phyloP scores from a whole-genome alignment of 2,797 vertebrate genomes.

The Channa striata region DNA sequence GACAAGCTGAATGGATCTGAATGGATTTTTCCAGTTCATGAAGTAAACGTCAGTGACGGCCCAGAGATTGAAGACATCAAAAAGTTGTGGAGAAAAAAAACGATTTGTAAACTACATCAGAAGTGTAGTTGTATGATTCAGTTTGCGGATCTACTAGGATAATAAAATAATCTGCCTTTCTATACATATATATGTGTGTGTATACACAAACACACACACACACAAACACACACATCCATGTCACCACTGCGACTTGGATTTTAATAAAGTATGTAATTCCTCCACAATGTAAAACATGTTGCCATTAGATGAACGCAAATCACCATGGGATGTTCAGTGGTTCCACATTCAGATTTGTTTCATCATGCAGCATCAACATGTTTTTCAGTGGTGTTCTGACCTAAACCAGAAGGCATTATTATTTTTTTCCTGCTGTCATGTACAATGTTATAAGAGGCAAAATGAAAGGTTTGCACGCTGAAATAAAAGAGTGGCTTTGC shows the following conservation, averaged over 20 bases:
- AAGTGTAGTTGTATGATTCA: conserved; percentile 22
- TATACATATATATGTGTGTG: too few species aligned
- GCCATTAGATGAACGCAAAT: conserved; percentile 38
- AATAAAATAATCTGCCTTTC: conserved; percentile 62
- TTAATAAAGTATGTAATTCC: conserved; percentile 23
- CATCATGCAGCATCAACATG: conserved; percentile 42
- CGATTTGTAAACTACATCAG: conserved; percentile 22
- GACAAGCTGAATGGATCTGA: conserved; percentile 67
- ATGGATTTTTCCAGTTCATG: conserved; percentile 78
- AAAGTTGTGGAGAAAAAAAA: conserved; percentile 12
- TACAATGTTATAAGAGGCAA: conserved; percentile 37
- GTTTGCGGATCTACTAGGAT: conserved; percentile 21
- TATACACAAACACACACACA: too few species aligned
- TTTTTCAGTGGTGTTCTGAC: conserved; percentile 46
- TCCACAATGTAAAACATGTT: conserved; percentile 62
- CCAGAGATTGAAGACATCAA: conserved; percentile 46
- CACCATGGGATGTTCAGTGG: conserved; percentile 48
- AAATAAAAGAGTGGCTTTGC: conserved; percentile 56
- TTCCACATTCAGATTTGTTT: conserved; percentile 15
- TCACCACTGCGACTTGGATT: conserved; percentile 38
- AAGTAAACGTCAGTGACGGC: conserved; percentile 82
- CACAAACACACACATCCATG: conserved; percentile 9
- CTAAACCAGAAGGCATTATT: conserved; percentile 14
- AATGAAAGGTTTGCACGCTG: conserved; percentile 60
- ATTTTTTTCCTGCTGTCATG: conserved; percentile 1